phyloP scores from a whole-genome alignment of 1,140 invertebrate genomes.

The Calycopis cecrops region DNA sequence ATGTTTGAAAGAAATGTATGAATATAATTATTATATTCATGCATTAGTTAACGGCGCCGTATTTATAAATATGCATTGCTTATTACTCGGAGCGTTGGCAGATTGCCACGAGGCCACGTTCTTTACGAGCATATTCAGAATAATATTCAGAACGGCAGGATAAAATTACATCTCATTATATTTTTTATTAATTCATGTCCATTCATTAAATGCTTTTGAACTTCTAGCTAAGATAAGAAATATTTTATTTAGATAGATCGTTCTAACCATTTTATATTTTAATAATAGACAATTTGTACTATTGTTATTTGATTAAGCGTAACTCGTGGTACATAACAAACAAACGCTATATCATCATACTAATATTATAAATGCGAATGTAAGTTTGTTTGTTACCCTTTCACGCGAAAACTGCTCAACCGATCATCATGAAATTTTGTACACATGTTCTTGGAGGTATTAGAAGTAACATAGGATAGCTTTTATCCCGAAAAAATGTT shows the following conservation, averaged over 20 bases:
- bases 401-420: no score
- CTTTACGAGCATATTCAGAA: neutral
- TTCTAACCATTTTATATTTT: no score
- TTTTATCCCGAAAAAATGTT: no score
- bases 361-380: no score
- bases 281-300: no score
- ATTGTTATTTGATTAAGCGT: no score
- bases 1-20: neutral
- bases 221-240: neutral
- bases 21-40: slow-evolving; percentile 10
- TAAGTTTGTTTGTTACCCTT: no score
- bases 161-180: slow-evolving; percentile 4
- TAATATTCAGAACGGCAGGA: neutral
- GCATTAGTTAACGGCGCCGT: slow-evolving; percentile 3
- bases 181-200: slow-evolving; percentile 1
- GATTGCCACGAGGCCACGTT: neutral
- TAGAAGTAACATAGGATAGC: no score
- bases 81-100: neutral
- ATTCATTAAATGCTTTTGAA: neutral
- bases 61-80: slow-evolving; percentile 12
- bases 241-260: neutral
- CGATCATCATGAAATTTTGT: no score
- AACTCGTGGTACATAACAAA: no score
- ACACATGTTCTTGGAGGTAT: no score
- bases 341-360: no score